Percentiles rank a stretch among this genome's conserved stretches.
Evolutionary conservation across 2,113 vertebrate species (phyloP).

Genomic region (Aleadryas rufinucha): DNA sequence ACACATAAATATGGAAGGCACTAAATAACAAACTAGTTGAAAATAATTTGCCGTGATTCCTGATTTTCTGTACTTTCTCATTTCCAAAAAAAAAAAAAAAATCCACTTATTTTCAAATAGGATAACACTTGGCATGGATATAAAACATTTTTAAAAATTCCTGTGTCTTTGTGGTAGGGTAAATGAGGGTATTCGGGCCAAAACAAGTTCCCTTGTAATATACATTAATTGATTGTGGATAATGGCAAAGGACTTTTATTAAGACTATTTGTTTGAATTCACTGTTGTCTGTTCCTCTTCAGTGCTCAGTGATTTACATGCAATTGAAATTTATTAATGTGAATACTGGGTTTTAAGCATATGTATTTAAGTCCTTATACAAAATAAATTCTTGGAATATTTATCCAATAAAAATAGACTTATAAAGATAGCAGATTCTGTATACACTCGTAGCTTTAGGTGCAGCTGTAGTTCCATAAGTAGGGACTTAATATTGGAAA

Average conservation of each 20-base stretch:
- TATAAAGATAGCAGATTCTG: background rate
- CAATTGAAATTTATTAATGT: background rate
- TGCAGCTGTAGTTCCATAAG: background rate
- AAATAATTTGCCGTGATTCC: background rate
- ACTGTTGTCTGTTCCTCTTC: background rate
- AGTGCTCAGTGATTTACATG: background rate
- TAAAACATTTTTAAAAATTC: background rate
- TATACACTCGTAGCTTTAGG: background rate
- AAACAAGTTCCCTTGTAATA: background rate
- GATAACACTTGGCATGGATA: background rate
- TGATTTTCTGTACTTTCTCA: background rate
- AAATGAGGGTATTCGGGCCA: background rate
- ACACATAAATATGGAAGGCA: background rate
- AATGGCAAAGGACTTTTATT: background rate
- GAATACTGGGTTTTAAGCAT: background rate
- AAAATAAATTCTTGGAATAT: background rate
- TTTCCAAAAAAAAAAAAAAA: background rate
- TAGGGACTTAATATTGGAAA: background rate
- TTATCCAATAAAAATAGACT: background rate
- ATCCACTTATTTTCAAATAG: background rate
- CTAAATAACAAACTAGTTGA: background rate
- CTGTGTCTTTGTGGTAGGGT: background rate
- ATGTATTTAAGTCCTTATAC: background rate
- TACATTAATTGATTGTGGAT: background rate
- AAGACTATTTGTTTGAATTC: background rate